Percentiles rank a stretch among this genome's conserved stretches.
Evolutionary conservation across 2,797 vertebrate genomes (phyloP).

Genomic region (Sternarchorhynchus goeldii): DNA sequence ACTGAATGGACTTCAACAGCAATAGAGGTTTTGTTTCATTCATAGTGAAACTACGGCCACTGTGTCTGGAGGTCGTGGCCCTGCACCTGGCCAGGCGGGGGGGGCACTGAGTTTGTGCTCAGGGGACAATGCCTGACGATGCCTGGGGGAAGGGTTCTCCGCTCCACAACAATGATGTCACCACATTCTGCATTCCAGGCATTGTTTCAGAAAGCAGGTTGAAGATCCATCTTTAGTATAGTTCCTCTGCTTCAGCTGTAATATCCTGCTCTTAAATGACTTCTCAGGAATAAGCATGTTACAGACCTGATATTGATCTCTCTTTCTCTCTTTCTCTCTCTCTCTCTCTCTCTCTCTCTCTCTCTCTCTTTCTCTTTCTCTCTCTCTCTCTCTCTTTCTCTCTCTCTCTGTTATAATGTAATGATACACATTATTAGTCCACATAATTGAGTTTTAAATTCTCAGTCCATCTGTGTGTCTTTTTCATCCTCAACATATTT

Average conservation of each 20-base stretch:
- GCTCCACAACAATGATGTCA: neutral
- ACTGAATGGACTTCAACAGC: neutral
- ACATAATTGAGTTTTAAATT: too few species aligned
- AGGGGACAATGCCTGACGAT: slow-evolving; percentile 5
- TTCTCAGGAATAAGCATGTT: slow-evolving; percentile 17
- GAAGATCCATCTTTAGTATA: neutral
- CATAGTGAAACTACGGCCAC: neutral
- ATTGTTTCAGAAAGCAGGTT: neutral
- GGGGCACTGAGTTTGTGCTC: neutral
- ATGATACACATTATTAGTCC: too few species aligned
- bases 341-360: slow-evolving; percentile 61
- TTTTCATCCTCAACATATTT: too few species aligned
- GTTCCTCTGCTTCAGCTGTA: slow-evolving; percentile 14
- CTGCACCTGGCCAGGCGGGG: too few species aligned
- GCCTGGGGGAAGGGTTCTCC: neutral
- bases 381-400: slow-evolving; percentile 61
- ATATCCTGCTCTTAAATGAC: slow-evolving; percentile 30
- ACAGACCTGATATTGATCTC: neutral
- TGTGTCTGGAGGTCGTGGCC: neutral
- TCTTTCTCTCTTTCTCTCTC: slow-evolving; percentile 1
- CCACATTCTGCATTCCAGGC: slow-evolving; percentile 24
- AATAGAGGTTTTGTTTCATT: neutral
- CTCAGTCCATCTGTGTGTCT: too few species aligned
- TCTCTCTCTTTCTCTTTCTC: slow-evolving; percentile 3
- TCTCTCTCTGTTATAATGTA: neutral